Evolutionary conservation across 1,140 invertebrate genomes (phyloP), one percentile per base, ranked within the genome.

Genomic region (Caligus rogercresseyi): DNA sequence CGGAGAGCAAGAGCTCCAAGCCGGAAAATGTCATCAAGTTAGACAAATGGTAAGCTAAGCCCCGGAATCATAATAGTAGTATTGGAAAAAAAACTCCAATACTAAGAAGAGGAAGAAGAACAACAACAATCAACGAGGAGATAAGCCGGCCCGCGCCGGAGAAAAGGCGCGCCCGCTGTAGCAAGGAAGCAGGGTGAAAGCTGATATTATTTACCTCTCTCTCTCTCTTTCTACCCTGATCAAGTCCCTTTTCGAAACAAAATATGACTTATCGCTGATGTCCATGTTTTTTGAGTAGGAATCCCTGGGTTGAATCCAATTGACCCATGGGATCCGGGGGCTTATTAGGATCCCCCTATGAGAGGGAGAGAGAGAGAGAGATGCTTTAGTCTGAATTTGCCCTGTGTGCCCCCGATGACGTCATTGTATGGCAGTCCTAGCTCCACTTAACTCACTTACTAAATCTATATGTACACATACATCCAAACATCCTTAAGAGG

Each of bases 21-120:
- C 61, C 61, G n/a, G 61, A 63, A 26, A 59, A 56, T 18, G 20
- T 63, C 16, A 58, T 63, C 18, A 63, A 63, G 25, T 26, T 63
- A 19, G 61, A 63, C 24, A 63, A 63, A 25, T 63, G 61, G 61
- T 63, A 26, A 63, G 61, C 25, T 11, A 16, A 7, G 4, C 16
- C n/a, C 31, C n/a, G 7, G 7, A 43, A 43, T 43, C n/a, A 43
- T 43, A n/a, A n/a, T n/a, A n/a, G n/a, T n/a, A n/a, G n/a, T 43
- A 7, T 43, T n/a, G 31, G 31, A 43, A 43, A 43, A 43, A 43
- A 43, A 43, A n/a, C n/a, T n/a, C n/a, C n/a, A n/a, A n/a, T n/a
- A n/a, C n/a, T n/a, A n/a, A n/a, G n/a, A n/a, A n/a, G n/a, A n/a
- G n/a, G n/a, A n/a, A n/a, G n/a, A n/a, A n/a, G n/a, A n/a, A n/a